Conservation (phyloP, 2,888 invertebrate species). For the Dimorphilus gyrociliatus region DNA sequence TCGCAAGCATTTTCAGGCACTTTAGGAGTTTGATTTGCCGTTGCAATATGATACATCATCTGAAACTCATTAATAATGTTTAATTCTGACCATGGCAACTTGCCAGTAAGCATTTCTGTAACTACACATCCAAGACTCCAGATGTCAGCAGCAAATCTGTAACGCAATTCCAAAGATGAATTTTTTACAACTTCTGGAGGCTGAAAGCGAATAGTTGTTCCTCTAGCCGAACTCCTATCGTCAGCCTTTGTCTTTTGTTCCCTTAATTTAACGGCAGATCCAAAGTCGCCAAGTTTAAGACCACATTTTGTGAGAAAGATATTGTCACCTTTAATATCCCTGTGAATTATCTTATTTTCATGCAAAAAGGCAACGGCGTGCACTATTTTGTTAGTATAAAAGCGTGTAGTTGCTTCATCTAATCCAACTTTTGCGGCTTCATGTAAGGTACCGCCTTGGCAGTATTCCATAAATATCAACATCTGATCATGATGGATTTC, state of each 20-base stretch:
- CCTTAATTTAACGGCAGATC: slow-evolving; percentile 77
- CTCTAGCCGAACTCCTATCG: too few species aligned
- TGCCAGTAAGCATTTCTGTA: slow-evolving; percentile 83
- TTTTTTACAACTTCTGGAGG: too few species aligned
- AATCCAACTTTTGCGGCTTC: slow-evolving; percentile 57
- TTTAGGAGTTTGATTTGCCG: slow-evolving; percentile 55
- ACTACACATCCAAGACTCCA: slow-evolving; percentile 93
- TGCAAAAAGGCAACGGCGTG: slow-evolving; percentile 66
- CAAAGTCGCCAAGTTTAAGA: slow-evolving; percentile 87
- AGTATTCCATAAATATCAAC: slow-evolving; percentile 90
- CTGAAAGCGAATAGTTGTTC: too few species aligned
- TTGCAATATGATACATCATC: too few species aligned
- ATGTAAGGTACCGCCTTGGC: slow-evolving; percentile 77
- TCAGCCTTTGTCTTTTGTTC: slow-evolving; percentile 43
- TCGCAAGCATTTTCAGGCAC: slow-evolving; percentile 57
- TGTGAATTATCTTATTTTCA: slow-evolving; percentile 67
- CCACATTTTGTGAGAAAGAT: slow-evolving; percentile 70
- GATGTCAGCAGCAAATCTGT: slow-evolving; percentile 81
- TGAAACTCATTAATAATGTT: too few species aligned
- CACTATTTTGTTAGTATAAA: slow-evolving; percentile 67
- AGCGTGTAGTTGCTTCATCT: slow-evolving; percentile 59
- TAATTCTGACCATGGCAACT: too few species aligned
- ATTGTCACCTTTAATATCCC: slow-evolving; percentile 87
- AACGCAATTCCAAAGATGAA: slow-evolving; percentile 56
- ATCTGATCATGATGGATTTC: slow-evolving; percentile 86